Base-by-base conservation (phyloP, 2,888 invertebrate species). In the Tribolium freemani region DNA sequence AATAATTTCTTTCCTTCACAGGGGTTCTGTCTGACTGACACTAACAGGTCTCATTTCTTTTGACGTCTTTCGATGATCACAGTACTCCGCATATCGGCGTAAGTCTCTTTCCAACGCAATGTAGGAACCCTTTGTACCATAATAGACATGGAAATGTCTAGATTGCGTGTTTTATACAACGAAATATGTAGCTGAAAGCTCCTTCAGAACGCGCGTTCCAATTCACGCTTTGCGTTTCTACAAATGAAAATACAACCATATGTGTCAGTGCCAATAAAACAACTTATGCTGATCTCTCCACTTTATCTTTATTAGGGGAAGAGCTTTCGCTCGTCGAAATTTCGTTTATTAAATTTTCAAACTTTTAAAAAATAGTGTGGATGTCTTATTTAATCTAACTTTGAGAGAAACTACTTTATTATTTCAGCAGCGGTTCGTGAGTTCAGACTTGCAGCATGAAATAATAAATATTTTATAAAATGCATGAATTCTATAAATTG, bases 91-190 rank as follows among this genome's bases (percentile, higher is more conserved):
- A 57, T 31, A 20, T 31, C 46, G 10, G 16, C 16, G 16, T 16
- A 16, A 50, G 46, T 61, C 21, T 30, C 46, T 63, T 57, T 50
- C 51, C 70, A 54, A 50, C 58, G 79, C 81, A 81, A 80, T 82
- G 80, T 80, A 77, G 75, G 79, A 79, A 80, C 81, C 82, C 81
- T 79, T 78, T 78, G 79, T 79, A 78, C 80, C 73, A 79, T 82
- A 81, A 82, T 80, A 79, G 81, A 79, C 81, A 81, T 80, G 81
- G 80, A 82, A 82, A 82, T 80, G 81, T 78, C 78, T 79, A 78
- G 81, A 82, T 81, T 81, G 81, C 82, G 80, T 82, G 81, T 81
- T 82, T 79, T 77, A 77, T 80, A 76, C 76, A 78, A 78, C 76
- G 76, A 80, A 81, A 81, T 82, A 81, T 80, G 78, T 77, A 78